Evolutionary conservation across 2,797 vertebrate species (phyloP).

Genomic region (Chloroceryle inda): DNA sequence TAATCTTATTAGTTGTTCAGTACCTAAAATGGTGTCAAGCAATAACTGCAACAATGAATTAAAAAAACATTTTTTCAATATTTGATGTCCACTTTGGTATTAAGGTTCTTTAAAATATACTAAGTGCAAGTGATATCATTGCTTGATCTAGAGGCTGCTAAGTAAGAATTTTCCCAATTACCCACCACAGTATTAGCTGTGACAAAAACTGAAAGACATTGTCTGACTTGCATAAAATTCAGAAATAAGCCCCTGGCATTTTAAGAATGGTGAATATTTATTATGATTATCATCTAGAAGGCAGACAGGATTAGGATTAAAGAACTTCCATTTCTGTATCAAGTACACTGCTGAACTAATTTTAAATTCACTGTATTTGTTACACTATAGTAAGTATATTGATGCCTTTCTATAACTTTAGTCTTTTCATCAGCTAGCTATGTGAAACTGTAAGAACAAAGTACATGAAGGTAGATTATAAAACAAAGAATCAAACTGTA

Average conservation of each 20-base stretch:
- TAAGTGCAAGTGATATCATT: not conserved
- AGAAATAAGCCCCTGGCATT: not conserved
- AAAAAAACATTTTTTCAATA: not conserved
- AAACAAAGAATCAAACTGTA: slow-evolving; percentile 1
- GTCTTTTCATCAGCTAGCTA: not conserved
- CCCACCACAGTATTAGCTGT: not conserved
- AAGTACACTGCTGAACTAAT: not conserved
- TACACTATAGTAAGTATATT: not conserved
- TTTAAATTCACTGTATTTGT: not conserved
- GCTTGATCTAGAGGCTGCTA: not conserved
- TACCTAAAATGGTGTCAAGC: not conserved
- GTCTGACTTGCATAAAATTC: not conserved
- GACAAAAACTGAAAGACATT: not conserved
- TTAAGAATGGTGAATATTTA: not conserved
- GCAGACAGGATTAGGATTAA: not conserved
- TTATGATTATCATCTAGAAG: not conserved
- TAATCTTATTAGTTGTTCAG: not conserved
- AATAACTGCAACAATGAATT: not conserved
- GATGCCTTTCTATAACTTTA: not conserved
- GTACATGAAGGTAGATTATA: not conserved
- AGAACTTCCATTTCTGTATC: not conserved
- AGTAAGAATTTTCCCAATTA: not conserved
- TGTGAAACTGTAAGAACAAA: not conserved
- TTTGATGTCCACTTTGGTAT: not conserved
- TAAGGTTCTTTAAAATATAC: not conserved